Conservation (phyloP, 2,888 invertebrate genomes). For the Volucella inflata region DNA sequence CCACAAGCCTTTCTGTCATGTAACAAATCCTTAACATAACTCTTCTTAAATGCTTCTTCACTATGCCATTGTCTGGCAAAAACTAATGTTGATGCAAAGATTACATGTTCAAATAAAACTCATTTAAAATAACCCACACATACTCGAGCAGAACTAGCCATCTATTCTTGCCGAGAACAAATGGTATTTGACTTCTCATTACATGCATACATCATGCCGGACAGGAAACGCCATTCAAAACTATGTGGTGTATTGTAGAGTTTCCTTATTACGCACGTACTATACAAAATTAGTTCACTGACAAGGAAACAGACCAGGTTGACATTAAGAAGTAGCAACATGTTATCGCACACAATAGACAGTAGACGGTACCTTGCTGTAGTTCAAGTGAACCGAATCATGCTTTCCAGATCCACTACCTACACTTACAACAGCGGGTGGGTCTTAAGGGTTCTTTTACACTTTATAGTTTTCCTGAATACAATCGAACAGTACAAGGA, state of each 20-base stretch:
- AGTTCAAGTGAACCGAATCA: slow-evolving; percentile 30
- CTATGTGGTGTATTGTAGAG: background rate
- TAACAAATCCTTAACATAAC: slow-evolving; percentile 14
- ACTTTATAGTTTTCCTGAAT: slow-evolving; percentile 47
- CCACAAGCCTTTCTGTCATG: slow-evolving; percentile 1
- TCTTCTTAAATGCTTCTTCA: background rate
- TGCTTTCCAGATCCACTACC: background rate
- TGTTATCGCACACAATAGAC: slow-evolving; percentile 50
- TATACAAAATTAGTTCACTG: background rate
- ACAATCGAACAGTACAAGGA: slow-evolving; percentile 31
- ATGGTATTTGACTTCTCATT: slow-evolving; percentile 58
- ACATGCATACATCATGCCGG: slow-evolving; percentile 41
- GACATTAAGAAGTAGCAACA: slow-evolving; percentile 63
- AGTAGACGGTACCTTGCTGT: slow-evolving; percentile 16
- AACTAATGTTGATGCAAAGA: slow-evolving; percentile 41
- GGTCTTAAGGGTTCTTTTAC: slow-evolving; percentile 32
- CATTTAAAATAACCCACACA: slow-evolving; percentile 12
- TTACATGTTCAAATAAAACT: slow-evolving; percentile 45
- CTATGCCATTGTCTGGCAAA: slow-evolving; percentile 9
- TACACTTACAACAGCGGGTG: slow-evolving; percentile 28
- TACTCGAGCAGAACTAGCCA: background rate
- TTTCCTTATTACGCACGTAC: background rate
- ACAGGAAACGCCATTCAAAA: slow-evolving; percentile 26
- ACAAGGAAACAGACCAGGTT: slow-evolving; percentile 40
- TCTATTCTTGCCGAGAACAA: slow-evolving; percentile 11